phyloP scores from a whole-genome alignment of 1,140 invertebrate genomes.

The Pogonomyrmex californicus region DNA sequence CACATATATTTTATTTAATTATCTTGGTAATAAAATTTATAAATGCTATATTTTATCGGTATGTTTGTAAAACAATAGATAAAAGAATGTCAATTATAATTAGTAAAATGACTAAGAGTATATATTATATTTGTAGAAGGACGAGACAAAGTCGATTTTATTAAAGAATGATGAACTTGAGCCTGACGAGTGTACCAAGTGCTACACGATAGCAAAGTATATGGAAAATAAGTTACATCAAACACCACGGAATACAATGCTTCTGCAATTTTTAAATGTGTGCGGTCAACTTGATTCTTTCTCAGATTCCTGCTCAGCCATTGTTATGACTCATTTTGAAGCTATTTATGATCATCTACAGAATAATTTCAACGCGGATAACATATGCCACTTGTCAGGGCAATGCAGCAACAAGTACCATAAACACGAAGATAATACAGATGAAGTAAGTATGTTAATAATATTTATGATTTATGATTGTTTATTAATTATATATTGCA shows the following conservation, averaged over 20 bases:
- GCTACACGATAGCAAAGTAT: conserved; percentile 82
- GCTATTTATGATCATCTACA: conserved; percentile 89
- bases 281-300: conserved; percentile 91
- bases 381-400: conserved; percentile 92
- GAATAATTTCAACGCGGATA: conserved; percentile 89
- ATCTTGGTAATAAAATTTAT: neutral
- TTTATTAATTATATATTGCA: conserved; percentile 15
- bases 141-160: conserved; percentile 54
- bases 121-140: conserved; percentile 61
- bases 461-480: conserved; percentile 13
- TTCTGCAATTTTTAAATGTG: conserved; percentile 75
- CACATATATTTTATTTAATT: neutral
- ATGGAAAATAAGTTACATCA: conserved; percentile 83
- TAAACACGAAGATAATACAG: conserved; percentile 88
- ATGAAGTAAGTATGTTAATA: conserved; percentile 77
- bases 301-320: conserved; percentile 92
- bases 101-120: neutral
- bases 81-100: neutral
- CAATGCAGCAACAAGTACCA: conserved; percentile 90
- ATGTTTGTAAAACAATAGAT: neutral
- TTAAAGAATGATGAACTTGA: conserved; percentile 81
- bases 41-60: conserved; percentile 14
- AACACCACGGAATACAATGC: conserved; percentile 75
- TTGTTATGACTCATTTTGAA: conserved; percentile 91
- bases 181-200: conserved; percentile 84